These are phyloP conservation scores for Cryptosula pallasiana DNA, from an alignment of 2,888 invertebrate species.

Conservation along the genomic window DNA sequence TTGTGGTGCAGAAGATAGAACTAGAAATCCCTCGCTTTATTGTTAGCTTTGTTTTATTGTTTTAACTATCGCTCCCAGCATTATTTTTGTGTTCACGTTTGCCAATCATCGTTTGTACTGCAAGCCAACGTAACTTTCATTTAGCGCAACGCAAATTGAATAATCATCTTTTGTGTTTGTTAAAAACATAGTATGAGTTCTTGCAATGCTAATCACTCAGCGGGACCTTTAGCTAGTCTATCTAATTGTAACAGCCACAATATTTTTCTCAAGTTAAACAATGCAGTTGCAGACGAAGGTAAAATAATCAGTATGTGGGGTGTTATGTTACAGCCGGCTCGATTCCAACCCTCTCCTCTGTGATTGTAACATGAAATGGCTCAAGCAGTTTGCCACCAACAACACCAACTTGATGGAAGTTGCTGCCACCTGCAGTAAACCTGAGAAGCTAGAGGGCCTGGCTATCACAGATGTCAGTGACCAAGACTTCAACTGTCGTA, in stretches of 20 bases:
- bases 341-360: constrained; percentile 8
- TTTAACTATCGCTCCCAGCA: not conserved
- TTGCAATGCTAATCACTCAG: too few relatives aligned
- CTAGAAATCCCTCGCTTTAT: too few relatives aligned
- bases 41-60: not conserved
- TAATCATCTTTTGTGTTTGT: too few relatives aligned
- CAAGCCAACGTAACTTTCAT: not conserved
- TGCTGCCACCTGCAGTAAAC: not conserved
- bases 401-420: constrained; percentile 19
- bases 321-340: constrained; percentile 12
- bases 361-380: constrained; percentile 15
- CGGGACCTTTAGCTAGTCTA: too few relatives aligned
- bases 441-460: not conserved
- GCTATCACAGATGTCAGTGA: not conserved
- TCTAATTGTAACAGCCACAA: too few relatives aligned
- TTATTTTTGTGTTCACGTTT: not conserved
- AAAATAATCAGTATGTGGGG: too few relatives aligned
- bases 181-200: too few relatives aligned
- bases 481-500: constrained; percentile 20
- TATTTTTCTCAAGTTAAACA: too few relatives aligned
- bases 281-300: too few relatives aligned
- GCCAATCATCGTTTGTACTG: not conserved
- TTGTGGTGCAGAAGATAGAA: too few relatives aligned
- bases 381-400: not conserved
- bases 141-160: not conserved